Evolutionary conservation across 2,888 invertebrate genomes (phyloP), one percentile per base, ranked within the genome.

Genomic region (Cosmopolites sordidus): DNA sequence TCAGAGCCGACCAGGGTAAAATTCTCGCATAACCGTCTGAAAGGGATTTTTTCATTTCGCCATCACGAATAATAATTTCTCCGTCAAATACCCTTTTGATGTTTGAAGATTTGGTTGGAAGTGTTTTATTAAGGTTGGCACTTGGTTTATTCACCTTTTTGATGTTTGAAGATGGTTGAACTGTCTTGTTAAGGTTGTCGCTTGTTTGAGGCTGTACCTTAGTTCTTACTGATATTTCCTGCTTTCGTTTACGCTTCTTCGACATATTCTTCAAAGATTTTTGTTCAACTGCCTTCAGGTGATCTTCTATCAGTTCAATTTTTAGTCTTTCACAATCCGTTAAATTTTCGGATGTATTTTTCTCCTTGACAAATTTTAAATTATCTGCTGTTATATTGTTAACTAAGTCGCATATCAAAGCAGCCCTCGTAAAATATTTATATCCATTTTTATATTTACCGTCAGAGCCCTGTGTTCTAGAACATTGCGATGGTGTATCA

Each of bases 1-100:
- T 54, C 16, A 71, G 52, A 3, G 60, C 58, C n/a, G 42, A 45
- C 68, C 69, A 70, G 1, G 68, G 68, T 16, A 69, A 47, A 44
- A 70, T 48, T 27, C 67, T 48, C 15, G 67, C 62, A 38, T 63
- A 66, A 11, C 64, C 62, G 1, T 58, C 60, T n/a, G 53, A 12
- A 45, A 64, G 60, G 48, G 62, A 63, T 12, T 58, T 57, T n/a
- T 64, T 43, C 43, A 61, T 48, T 1, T 60, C 60, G 22, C 58
- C 43, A 40, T 64, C 62, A 41, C 60, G 59, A 11, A 61, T 55
- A 43, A 63, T 62, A 43, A 62, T 62, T 60, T 62, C 66, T 11
- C 61, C 66, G n/a, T 59, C 58, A 58, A 64, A 64, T 29, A 63
- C 58, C 15, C 60, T 12, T 16, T 46, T 42, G 9, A 48, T 39